Percentiles rank a stretch among this genome's conserved stretches.
These are phyloP conservation scores for Apoda limacodes DNA, from an alignment of 2,888 invertebrate species.

Conservation along the genomic window DNA sequence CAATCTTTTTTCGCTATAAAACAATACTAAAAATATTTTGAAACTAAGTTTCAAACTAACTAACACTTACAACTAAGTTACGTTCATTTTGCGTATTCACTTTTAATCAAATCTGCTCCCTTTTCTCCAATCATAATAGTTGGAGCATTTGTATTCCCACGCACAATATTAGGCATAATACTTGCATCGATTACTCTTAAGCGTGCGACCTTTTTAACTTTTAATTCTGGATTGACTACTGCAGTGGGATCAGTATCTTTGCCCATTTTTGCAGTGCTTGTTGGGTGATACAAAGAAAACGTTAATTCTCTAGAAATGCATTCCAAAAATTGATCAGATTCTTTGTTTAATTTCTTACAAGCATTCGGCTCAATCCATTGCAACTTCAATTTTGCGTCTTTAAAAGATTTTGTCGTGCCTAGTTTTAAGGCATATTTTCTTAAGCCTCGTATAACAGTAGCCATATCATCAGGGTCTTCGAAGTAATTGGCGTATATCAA, in stretches of 20 bases:
- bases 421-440: conserved; percentile 87
- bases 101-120: conserved; percentile 79
- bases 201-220: conserved; percentile 20
- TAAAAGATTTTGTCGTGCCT: conserved; percentile 27
- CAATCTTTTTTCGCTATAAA: too few relatives aligned
- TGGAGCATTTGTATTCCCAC: conserved; percentile 80
- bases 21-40: too few relatives aligned
- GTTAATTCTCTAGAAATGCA: conserved; percentile 24
- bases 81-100: too few relatives aligned
- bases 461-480: conserved; percentile 80
- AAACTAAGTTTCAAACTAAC: too few relatives aligned
- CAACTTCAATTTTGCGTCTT: conserved; percentile 21
- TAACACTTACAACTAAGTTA: too few relatives aligned
- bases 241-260: conserved; percentile 82
- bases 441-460: conserved; percentile 85
- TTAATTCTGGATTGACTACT: conserved; percentile 25
- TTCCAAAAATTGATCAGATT: conserved; percentile 25
- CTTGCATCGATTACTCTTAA: conserved; percentile 77
- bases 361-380: conserved; percentile 15
- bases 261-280: conserved; percentile 31
- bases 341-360: conserved; percentile 13
- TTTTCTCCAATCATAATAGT: conserved; percentile 85
- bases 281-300: conserved; percentile 28
- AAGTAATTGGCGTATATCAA: conserved; percentile 94
- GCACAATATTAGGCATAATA: conserved; percentile 80